A percentile compares a stretch with the other conserved stretches of the same genome.
Evolutionary conservation across 2,888 invertebrate species (phyloP).

Genomic region (Limnephilus lunatus): DNA sequence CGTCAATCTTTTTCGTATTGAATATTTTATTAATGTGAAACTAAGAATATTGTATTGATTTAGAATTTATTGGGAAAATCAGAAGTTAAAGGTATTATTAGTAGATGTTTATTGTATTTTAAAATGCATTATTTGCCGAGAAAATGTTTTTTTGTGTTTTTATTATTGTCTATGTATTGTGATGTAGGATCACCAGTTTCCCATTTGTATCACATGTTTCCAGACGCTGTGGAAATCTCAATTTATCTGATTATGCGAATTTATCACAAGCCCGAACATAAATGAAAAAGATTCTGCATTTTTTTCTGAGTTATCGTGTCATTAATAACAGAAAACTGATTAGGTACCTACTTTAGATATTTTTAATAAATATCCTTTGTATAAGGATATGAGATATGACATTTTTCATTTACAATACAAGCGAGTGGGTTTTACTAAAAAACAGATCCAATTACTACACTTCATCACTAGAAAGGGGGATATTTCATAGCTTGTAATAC

Average conservation of each 20-base stretch:
- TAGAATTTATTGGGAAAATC: too few relatives aligned
- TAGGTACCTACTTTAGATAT: neutral
- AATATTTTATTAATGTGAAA: too few relatives aligned
- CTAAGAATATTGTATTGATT: too few relatives aligned
- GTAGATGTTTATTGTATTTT: too few relatives aligned
- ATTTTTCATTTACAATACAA: neutral
- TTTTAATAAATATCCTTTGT: neutral
- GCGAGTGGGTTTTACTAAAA: neutral
- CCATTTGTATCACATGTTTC: too few relatives aligned
- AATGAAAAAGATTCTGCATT: neutral
- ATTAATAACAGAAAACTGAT: neutral
- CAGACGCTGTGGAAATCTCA: neutral
- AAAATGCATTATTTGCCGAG: too few relatives aligned
- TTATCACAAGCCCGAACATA: neutral
- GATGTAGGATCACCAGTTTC: too few relatives aligned
- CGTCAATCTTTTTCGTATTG: too few relatives aligned
- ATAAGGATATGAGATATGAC: neutral
- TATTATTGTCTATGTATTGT: too few relatives aligned
- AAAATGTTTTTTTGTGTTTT: too few relatives aligned
- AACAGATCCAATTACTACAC: neutral
- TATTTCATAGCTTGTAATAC: neutral
- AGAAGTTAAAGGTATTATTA: too few relatives aligned
- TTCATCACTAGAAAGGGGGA: neutral
- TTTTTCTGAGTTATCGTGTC: neutral
- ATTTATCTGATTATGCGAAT: neutral